Evolutionary conservation across 2,113 vertebrate species (phyloP), one percentile per base, ranked within the genome.

Genomic region (Ageneiosus marmoratus): DNA sequence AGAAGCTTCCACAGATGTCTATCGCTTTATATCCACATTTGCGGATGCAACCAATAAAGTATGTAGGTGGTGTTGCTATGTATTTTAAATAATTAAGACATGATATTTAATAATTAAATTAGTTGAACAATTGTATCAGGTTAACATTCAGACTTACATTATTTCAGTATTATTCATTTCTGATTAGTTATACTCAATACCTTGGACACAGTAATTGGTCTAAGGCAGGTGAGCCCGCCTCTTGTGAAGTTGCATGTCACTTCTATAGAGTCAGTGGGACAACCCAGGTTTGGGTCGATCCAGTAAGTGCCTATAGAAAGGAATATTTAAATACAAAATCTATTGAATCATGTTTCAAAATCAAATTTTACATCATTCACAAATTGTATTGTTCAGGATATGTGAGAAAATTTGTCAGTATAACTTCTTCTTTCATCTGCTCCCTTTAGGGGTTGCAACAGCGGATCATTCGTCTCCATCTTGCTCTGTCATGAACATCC

Each of bases 281-380:
- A 99, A 91, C 98, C 98, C 16, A 98, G 93, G 74, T 99, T 99
- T 1, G 98, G 98, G 87, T 99, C 98, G 69, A 99, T 97, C 97
- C 97, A 99, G 91, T 98, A 99, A 91, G 94, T 95, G 90, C 98
- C 98, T 99, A 88, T 76, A 86, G 32, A 70, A 53, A 0, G 69
- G n/a, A 44, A 76, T 55, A 34, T 55, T 76, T 76, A 55, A 76
- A 55, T 13, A 22, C 16, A 20, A 22, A 22, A 53, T 75, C 32
- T 34, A 75, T 27, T 41, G 1, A 69, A 11, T 24, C 20, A 10
- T 48, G 2, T 13, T 48, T 72, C 5, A 27, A 48, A 48, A 2
- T 46, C 5, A 27, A 48, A 48, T 5, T 46, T 24, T 13, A 10
- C 22, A 7, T 15, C 24, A 22, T 22, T 75, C 3, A 10, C 48